Evolutionary conservation across 2,113 vertebrate genomes (phyloP), one percentile per base, ranked within the genome.

Genomic region (Tricholaema leucomelas): DNA sequence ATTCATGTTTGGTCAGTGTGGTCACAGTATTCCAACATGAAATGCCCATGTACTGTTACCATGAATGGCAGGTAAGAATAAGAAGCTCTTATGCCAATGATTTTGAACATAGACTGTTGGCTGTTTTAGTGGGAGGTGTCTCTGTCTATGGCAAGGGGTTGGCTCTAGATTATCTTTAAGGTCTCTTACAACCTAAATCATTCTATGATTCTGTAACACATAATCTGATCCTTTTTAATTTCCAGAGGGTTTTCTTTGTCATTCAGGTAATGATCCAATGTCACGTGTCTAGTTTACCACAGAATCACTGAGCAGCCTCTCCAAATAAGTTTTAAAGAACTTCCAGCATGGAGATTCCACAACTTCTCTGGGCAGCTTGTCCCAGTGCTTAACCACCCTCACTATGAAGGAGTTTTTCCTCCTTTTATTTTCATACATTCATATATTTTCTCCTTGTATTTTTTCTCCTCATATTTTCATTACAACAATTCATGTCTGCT

Each of bases 131-230:
- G 38, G 9, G 12, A 40, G 12, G 38, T 40, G 38, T 40, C 38
- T 12, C 38, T 40, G 38, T 12, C 38, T 40, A 40, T 40, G 38
- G 38, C 38, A 40, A 12, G 38, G 38, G 9, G 38, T 40, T 40
- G 38, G 38, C 38, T 10, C 12, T 40, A 40, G 38, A 40, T 40
- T 9, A 40, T 40, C 38, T 10, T 40, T 40, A 12, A 40, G 38
- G 38, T 40, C 38, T 12, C 38, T 40, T 40, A n/a, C n/a, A n/a
- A n/a, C n/a, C n/a, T n/a, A n/a, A n/a, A n/a, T n/a, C n/a, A n/a
- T n/a, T n/a, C n/a, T 40, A 12, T 40, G 38, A 40, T 9, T 40
- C 38, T 40, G 12, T 40, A 12, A 40, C 11, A 16, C 0, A 0
- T 7, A 31, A 72, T 64, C n/a, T 65, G 42, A 40, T 44, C 33